These are phyloP conservation scores for Acrobasis repandana DNA, from an alignment of 2,888 invertebrate genomes.

Conservation along the genomic window DNA sequence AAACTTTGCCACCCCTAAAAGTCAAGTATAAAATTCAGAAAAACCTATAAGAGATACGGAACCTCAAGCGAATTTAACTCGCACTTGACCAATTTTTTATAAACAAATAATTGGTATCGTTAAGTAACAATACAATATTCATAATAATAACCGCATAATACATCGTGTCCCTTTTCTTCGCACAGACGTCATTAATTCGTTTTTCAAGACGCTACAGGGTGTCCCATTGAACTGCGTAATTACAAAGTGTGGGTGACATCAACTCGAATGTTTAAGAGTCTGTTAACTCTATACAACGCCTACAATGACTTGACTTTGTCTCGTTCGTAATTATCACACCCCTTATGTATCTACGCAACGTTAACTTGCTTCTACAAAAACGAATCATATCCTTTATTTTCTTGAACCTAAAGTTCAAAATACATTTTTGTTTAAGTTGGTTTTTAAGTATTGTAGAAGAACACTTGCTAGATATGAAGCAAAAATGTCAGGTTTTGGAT, in stretches of 20 bases:
- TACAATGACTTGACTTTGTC: conserved; percentile 80
- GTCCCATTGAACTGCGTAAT: conserved; percentile 70
- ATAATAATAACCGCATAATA: neutral
- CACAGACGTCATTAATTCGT: conserved; percentile 48
- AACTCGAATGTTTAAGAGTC: conserved; percentile 74
- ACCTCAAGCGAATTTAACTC: no score
- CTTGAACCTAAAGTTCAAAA: conserved; percentile 30
- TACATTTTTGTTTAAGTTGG: conserved; percentile 19
- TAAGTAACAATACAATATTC: conserved; percentile 5
- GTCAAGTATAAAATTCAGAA: no score
- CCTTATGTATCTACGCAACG: conserved; percentile 61
- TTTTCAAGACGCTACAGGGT: conserved; percentile 60
- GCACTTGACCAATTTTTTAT: no score
- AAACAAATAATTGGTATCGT: conserved; percentile 5
- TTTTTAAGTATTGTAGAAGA: conserved; percentile 42
- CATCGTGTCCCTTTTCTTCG: conserved; percentile 11
- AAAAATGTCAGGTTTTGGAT: conserved; percentile 37
- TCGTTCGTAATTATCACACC: conserved; percentile 79
- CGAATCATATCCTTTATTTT: conserved; percentile 28
- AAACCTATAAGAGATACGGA: no score
- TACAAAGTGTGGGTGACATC: conserved; percentile 72
- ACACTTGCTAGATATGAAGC: conserved; percentile 44
- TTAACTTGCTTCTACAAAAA: conserved; percentile 34
- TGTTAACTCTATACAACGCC: conserved; percentile 69
- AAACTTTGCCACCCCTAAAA: no score